A percentile compares a stretch with the other conserved stretches of the same genome.
Conservation (phyloP, 2,797 vertebrate genomes). For the Parotocinclus haroldoi region DNA sequence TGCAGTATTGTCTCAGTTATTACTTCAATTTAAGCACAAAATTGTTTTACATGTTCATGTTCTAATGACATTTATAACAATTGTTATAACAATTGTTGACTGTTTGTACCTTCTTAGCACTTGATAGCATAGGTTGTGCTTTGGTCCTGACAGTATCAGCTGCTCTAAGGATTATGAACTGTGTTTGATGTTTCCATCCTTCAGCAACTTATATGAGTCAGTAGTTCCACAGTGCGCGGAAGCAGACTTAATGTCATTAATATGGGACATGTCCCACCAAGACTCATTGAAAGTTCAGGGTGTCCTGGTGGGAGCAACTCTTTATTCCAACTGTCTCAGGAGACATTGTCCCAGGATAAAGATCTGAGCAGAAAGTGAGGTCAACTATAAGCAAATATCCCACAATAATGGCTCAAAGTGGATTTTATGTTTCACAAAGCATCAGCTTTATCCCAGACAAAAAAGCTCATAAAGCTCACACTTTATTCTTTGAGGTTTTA, state of each 20-base stretch:
- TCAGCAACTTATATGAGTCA: constrained; percentile 17
- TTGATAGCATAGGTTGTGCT: not conserved
- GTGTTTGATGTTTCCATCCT: constrained; percentile 30
- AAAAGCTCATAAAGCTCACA: constrained; percentile 41
- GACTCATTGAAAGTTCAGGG: constrained; percentile 61
- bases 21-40: too few relatives aligned
- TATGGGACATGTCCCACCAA: constrained; percentile 49
- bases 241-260: constrained; percentile 52
- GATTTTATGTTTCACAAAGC: constrained; percentile 70
- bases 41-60: too few relatives aligned
- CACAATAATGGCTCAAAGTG: constrained; percentile 61
- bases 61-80: too few relatives aligned
- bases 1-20: too few relatives aligned
- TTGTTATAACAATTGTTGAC: too few relatives aligned
- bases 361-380: constrained; percentile 70
- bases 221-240: constrained; percentile 29
- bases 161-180: constrained; percentile 2
- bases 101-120: too few relatives aligned
- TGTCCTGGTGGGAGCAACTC: constrained; percentile 61
- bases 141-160: constrained; percentile 8
- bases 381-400: constrained; percentile 70
- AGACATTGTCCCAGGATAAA: constrained; percentile 58
- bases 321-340: constrained; percentile 57
- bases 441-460: constrained; percentile 63
- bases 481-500: constrained; percentile 43